Evolutionary conservation across 30 jellyfish, hydroid and myxozoan genomes (phyloP), one percentile per base, ranked within the genome.

Genomic region (Phacellophora camtschatica): DNA sequence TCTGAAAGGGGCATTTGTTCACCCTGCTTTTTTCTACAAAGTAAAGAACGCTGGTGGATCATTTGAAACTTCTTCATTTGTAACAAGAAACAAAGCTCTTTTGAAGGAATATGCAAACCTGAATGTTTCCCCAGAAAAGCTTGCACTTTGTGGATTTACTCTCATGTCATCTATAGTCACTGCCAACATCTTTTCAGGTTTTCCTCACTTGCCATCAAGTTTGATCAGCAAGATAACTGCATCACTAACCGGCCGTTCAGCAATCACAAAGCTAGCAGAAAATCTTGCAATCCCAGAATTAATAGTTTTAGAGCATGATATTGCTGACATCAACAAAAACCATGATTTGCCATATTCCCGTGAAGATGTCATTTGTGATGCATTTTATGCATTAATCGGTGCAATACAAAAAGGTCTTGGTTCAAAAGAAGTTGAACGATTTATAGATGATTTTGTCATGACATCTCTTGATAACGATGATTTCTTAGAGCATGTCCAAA

Each of bases 401-500:
- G 99, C 99, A 9, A 86, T 93, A 24, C 69, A 73, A 20, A 51
- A 63, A 55, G 99, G 81, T 63, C 86, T 56, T 24, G 99, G 99
- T 3, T 12, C 30, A 0, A 72, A 81, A 15, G 87, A 64, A 19
- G 84, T 86, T n/a, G 57, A 65, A 50, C 45, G 46, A 1, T 93
- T 93, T 76, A 74, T 93, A 6, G 69, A 74, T 28, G 99, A 93
- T 59, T 80, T 93, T 42, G 25, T 92, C 22, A 46, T 93, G 84
- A 59, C 94, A 4, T 45, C 30, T 34, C 55, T 81, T 29, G 90
- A 86, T 73, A 87, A 75, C 18, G 96, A 86, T 22, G 90, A 77
- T 10, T 69, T 86, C 42, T 45, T 88, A 25, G 87, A 80, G 10
- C 70, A 86, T 18, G 41, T 93, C 25, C 58, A 49, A n/a, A 50